Evolutionary conservation across 1,140 invertebrate species (phyloP), one percentile per base, ranked within the genome.

Genomic region (Laupala kohalensis): DNA sequence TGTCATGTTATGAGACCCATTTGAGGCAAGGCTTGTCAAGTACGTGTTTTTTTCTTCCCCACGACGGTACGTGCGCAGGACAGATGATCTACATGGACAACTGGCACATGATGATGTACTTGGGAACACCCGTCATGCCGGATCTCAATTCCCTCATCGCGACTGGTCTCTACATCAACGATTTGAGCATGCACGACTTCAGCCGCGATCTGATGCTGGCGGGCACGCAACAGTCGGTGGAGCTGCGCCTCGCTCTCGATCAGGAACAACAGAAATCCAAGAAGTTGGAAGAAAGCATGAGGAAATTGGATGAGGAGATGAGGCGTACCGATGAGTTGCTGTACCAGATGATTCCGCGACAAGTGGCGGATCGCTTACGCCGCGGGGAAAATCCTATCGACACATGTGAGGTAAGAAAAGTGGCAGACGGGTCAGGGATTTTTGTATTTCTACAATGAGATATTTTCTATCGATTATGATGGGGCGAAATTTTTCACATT

Each of bases 41-140:
- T n/a, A n/a, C n/a, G n/a, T n/a, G n/a, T n/a, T n/a, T n/a, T n/a
- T n/a, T n/a, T n/a, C n/a, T n/a, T n/a, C n/a, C n/a, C n/a, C n/a
- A n/a, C n/a, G 23, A 15, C n/a, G n/a, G n/a, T n/a, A n/a, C n/a
- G n/a, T 68, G 67, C 67, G 76, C 77, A 92, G 95, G 95, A 76
- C 95, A 98, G 86, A 98, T 99, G 96, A 91, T 98, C 76, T 97
- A 95, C 79, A 96, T 98, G 93, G 92, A 94, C 73, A 95, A 97
- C 76, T 98, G 96, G 96, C 88, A 92, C 74, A 92, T 95, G 88
- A 95, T 98, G 82, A 93, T 97, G 86, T 98, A 96, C 79, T 83
- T 98, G 25, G 95, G 93, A 19, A 97, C 95, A 0, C 96, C 96
- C 0, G 92, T 98, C 73, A 95, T 98, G 92, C 91, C 93, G 0